These are phyloP conservation scores for Drosophila parabipectinata DNA, from an alignment of 1,140 invertebrate genomes.

Conservation along the genomic window DNA sequence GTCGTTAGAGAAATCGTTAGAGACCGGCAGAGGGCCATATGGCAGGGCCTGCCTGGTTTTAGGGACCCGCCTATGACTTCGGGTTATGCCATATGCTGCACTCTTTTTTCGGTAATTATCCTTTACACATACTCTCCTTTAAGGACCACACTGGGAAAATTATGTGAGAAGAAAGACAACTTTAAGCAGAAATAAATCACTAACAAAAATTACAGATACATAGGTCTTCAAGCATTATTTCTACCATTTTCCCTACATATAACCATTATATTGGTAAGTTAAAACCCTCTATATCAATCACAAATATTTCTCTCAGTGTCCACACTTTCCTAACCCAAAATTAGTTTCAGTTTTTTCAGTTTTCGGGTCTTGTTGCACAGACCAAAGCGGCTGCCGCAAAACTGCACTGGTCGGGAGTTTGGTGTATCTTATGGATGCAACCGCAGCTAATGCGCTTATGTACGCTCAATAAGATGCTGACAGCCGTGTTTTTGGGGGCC, in stretches of 20 bases:
- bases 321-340: constrained; percentile 27
- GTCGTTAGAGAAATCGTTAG: constrained; percentile 28
- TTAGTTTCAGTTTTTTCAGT: constrained; percentile 64
- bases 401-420: constrained; percentile 27
- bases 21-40: constrained; percentile 48
- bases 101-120: constrained; percentile 70
- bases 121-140: constrained; percentile 44
- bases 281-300: too few relatives aligned
- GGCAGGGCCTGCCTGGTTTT: constrained; percentile 38
- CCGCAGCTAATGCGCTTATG: constrained; percentile 79
- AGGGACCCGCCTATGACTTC: constrained; percentile 38
- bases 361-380: constrained; percentile 44
- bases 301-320: constrained; percentile 4
- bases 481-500: constrained; percentile 58
- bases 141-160: constrained; percentile 3
- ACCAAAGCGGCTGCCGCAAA: constrained; percentile 62
- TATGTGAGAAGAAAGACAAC: background rate
- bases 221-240: too few relatives aligned
- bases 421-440: constrained; percentile 51
- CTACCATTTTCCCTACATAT: too few relatives aligned
- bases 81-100: constrained; percentile 59
- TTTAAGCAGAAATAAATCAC: background rate
- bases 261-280: too few relatives aligned
- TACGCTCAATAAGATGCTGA: constrained; percentile 78
- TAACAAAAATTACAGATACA: background rate